Conservation (phyloP, 2,113 vertebrate genomes). For the Entomyzon cyanotis region DNA sequence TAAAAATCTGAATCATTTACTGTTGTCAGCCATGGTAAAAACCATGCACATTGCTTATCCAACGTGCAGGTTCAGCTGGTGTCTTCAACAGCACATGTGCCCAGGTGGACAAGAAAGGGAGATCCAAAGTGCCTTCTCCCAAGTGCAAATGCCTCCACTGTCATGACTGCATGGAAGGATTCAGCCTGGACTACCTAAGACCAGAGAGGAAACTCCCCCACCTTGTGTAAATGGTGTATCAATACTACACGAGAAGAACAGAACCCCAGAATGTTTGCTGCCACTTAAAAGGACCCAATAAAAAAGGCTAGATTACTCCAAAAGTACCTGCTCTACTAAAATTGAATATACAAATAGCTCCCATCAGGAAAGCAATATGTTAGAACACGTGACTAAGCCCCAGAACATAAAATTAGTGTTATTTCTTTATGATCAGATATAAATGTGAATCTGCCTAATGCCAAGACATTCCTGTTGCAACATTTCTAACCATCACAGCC, state of each 20-base stretch:
- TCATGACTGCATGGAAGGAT: neutral
- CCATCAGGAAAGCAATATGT: neutral
- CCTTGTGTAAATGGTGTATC: neutral
- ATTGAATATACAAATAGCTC: neutral
- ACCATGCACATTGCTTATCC: neutral
- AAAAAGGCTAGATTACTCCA: neutral
- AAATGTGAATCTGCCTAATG: neutral
- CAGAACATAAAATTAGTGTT: neutral
- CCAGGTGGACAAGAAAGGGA: neutral
- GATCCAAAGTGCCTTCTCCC: neutral
- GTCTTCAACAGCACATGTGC: neutral
- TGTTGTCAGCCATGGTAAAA: neutral
- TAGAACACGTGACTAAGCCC: neutral
- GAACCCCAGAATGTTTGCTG: neutral
- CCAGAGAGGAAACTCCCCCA: neutral
- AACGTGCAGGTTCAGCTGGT: neutral
- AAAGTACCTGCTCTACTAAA: neutral
- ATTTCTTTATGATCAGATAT: constrained; percentile 14
- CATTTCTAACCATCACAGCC: constrained; percentile 20
- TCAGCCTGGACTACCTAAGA: neutral
- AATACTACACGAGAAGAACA: neutral
- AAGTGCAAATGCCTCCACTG: neutral
- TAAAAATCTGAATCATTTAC: neutral
- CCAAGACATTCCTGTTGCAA: constrained; percentile 15
- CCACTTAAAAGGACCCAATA: neutral